Conservation (phyloP, 2,797 vertebrate species). For the Sebastiscus tertius region DNA sequence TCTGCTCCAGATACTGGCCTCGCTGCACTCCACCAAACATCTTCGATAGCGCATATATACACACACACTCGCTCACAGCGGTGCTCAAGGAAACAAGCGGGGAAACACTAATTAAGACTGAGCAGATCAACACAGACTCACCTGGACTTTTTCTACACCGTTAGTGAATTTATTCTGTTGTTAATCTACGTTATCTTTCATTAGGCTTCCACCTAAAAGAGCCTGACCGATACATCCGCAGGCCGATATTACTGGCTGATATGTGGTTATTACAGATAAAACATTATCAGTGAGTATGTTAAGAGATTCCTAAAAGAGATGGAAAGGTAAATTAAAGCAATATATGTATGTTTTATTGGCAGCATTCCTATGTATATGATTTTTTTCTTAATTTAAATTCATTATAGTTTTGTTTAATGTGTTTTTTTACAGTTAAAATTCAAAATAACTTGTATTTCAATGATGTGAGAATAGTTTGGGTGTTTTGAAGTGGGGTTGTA, state of each 20-base stretch:
- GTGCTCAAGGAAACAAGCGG: constrained; percentile 4
- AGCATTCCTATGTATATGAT: neutral
- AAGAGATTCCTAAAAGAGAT: neutral
- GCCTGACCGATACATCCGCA: neutral
- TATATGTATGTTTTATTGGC: neutral
- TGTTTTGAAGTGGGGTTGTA: no score
- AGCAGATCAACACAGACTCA: constrained; percentile 39
- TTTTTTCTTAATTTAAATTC: neutral
- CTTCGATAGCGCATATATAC: constrained; percentile 26
- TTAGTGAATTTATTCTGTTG: constrained; percentile 1
- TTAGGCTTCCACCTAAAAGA: neutral
- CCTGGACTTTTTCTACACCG: constrained; percentile 20
- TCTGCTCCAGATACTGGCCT: constrained; percentile 68
- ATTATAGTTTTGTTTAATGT: neutral
- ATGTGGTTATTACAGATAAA: neutral
- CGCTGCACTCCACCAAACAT: constrained; percentile 54
- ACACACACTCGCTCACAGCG: constrained; percentile 2
- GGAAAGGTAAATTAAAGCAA: neutral
- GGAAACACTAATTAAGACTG: constrained; percentile 45
- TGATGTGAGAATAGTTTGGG: no score
- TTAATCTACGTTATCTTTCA: constrained; percentile 4
- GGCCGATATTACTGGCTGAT: neutral
- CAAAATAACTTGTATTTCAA: neutral
- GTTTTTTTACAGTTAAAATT: neutral
- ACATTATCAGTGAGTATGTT: neutral